Evolutionary conservation across 2,113 vertebrate species (phyloP).

Genomic region (Vicugna pacos): DNA sequence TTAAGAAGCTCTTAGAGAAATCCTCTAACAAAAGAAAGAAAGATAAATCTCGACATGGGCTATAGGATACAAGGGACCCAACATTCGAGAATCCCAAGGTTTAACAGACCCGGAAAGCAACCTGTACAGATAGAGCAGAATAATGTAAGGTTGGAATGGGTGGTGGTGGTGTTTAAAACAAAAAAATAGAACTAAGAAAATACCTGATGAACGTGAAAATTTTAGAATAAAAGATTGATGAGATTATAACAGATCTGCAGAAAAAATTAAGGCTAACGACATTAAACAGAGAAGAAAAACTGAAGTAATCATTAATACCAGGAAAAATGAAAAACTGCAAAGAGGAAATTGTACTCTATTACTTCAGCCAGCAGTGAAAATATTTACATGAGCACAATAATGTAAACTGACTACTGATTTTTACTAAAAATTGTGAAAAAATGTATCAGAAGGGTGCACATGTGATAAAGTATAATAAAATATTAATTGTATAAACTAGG

Average conservation of each 20-base stretch:
- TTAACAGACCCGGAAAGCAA: neutral
- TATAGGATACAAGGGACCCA: neutral
- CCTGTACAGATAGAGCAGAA: neutral
- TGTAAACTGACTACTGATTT: slow-evolving; percentile 32
- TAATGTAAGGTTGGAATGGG: neutral
- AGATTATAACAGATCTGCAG: neutral
- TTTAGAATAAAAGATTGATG: neutral
- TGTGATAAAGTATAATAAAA: slow-evolving; percentile 31
- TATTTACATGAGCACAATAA: neutral
- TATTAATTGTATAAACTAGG: neutral
- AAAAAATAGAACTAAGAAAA: neutral
- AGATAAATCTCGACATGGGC: neutral
- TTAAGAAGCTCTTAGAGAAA: slow-evolving; percentile 28
- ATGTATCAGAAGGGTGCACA: neutral
- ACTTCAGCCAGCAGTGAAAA: slow-evolving; percentile 29
- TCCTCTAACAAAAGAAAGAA: neutral
- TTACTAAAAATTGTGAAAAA: slow-evolving; percentile 10
- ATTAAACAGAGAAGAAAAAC: neutral
- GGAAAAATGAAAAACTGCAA: slow-evolving; percentile 32
- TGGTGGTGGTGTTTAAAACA: neutral
- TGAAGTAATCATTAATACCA: neutral
- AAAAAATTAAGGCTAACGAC: slow-evolving; percentile 7
- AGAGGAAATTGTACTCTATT: neutral
- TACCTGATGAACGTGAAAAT: neutral
- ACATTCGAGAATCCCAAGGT: neutral